Evolutionary conservation across 2,888 invertebrate species (phyloP).

Genomic region (Drosophila hawaiiensis): DNA sequence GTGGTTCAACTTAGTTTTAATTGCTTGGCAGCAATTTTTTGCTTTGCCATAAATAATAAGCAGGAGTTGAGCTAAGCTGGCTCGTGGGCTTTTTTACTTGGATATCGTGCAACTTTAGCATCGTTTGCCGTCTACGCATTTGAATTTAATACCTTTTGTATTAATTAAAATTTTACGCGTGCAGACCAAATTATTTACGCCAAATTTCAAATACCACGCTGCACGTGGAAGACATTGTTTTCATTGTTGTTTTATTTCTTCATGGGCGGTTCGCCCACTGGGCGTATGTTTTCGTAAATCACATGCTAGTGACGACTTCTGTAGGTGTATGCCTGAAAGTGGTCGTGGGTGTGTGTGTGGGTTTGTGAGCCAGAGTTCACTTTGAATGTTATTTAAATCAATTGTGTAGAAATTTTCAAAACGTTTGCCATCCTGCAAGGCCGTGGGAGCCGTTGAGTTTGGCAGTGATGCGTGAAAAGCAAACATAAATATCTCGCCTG

Average conservation of each 20-base stretch:
- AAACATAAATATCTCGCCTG: slow-evolving; percentile 72
- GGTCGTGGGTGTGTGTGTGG: slow-evolving; percentile 12
- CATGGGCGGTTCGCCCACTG: slow-evolving; percentile 14
- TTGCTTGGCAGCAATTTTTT: slow-evolving; percentile 47
- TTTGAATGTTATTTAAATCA: slow-evolving; percentile 74
- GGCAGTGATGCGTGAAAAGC: slow-evolving; percentile 73
- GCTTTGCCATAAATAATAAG: slow-evolving; percentile 34
- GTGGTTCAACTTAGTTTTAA: slow-evolving; percentile 37
- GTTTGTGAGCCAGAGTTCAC: slow-evolving; percentile 26
- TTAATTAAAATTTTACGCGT: slow-evolving; percentile 68
- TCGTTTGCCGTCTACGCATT: slow-evolving; percentile 23
- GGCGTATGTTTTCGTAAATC: slow-evolving; percentile 56
- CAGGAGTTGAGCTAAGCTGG: slow-evolving; percentile 11
- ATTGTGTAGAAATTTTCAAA: slow-evolving; percentile 74
- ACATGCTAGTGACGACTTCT: slow-evolving; percentile 22
- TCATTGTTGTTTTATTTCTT: slow-evolving; percentile 13
- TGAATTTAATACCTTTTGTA: slow-evolving; percentile 59
- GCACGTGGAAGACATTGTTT: slow-evolving; percentile 18
- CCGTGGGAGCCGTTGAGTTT: slow-evolving; percentile 12
- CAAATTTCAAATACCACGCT: slow-evolving; percentile 30
- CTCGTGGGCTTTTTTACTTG: neutral
- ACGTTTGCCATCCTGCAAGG: slow-evolving; percentile 41
- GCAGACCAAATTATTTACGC: slow-evolving; percentile 53
- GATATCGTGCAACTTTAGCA: slow-evolving; percentile 26
- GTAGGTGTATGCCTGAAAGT: slow-evolving; percentile 8